Evolutionary conservation across 2,113 vertebrate genomes (phyloP), one percentile per base, ranked within the genome.

Genomic region (Hippocampus abdominalis): DNA sequence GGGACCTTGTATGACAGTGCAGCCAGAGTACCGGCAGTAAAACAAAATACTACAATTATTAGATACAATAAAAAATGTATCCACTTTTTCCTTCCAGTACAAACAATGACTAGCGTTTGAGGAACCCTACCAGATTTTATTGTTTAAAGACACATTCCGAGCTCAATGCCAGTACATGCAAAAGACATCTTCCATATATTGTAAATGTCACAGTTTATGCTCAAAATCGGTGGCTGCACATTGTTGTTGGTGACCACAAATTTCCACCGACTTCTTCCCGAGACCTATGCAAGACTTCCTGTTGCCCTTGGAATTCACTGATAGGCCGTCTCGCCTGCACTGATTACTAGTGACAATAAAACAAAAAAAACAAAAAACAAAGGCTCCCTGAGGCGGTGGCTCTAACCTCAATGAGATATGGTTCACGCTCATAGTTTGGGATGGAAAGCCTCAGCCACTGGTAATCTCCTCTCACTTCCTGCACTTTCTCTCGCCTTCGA

Each of bases 201-300:
- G 29, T 32, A 32, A 60, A 60, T 32, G 57, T 18, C 29, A 18
- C 57, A 18, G 61, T 68, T 71, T 23, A 72, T 72, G 71, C 79
- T 81, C 81, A 57, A 25, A 61, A 70, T 48, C 69, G 72, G 69
- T 78, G 49, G 51, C 70, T 75, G 70, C 70, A 64, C 42, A 68
- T 74, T 65, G 79, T 74, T 76, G 77, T 73, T 69, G 49, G 49
- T 78, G 84, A 85, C 80, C 84, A 70, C 79, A 81, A 49, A 75
- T 77, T 87, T 88, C 81, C 86, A 83, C 73, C 62, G 2, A 68
- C 80, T 80, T 77, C 84, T 77, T 54, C 86, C 82, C 81, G 84
- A 89, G 88, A 87, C 78, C 70, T 77, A 88, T 89, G 88, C 84
- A 81, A 69, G 59, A 76, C 75, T 88, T 90, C 86, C 86, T 90